Conservation (phyloP, 2,113 vertebrate genomes). For the Notothenia coriiceps region DNA sequence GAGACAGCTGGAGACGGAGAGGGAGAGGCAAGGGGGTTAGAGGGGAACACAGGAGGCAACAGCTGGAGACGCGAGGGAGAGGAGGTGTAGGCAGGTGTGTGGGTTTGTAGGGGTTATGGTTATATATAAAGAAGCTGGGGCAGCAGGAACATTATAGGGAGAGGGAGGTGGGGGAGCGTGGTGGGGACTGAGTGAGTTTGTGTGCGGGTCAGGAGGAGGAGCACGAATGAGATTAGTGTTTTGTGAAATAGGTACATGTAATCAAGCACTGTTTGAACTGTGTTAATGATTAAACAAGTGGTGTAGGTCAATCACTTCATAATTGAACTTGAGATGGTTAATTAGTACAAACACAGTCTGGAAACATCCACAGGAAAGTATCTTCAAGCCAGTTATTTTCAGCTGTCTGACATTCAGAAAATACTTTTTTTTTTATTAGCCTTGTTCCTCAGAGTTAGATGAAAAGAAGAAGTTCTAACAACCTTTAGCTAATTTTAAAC, state of each 20-base stretch:
- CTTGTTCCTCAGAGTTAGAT: background rate
- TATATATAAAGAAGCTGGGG: background rate
- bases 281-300: slow-evolving; percentile 9
- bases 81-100: background rate
- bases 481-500: no score
- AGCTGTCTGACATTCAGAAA: background rate
- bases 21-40: slow-evolving; percentile 52
- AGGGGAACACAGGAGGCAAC: slow-evolving; percentile 56
- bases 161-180: slow-evolving; percentile 35
- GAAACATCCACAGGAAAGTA: background rate
- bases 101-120: background rate
- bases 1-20: slow-evolving; percentile 84
- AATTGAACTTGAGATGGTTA: background rate
- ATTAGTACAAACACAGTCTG: background rate
- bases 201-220: slow-evolving; percentile 38
- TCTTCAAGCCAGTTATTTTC: background rate
- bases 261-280: slow-evolving; percentile 21
- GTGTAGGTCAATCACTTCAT: background rate
- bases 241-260: slow-evolving; percentile 17
- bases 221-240: slow-evolving; percentile 37
- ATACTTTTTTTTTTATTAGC: background rate
- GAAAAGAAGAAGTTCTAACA: background rate
- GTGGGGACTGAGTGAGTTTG: slow-evolving; percentile 38
- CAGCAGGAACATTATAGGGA: slow-evolving; percentile 24
- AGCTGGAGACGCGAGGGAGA: background rate